Evolutionary conservation across 2,888 invertebrate genomes (phyloP), one percentile per base, ranked within the genome.

Genomic region (Trisateles emortualis): DNA sequence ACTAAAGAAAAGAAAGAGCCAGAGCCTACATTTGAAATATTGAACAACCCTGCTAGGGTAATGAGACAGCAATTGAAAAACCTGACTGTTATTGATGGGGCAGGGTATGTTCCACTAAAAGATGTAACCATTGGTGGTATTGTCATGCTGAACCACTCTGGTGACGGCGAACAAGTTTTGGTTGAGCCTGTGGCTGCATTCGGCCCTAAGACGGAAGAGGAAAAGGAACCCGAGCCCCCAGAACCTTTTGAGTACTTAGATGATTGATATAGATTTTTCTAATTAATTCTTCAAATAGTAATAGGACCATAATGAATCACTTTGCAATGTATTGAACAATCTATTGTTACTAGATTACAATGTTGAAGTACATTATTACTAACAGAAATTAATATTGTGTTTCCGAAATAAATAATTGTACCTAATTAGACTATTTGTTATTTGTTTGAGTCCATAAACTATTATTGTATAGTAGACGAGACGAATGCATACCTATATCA

Each of bases 241-340:
- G 99, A 99, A 94, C 98, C 99, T 64, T 99, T 99, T 84, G 98
- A 99, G 91, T 99, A 97, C 92, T 95, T 95, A 73, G 99, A 99
- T 87, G 96, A 96, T 86, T 95, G 94, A 93, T 84, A 76, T 67
- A 74, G 65, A 64, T 59, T 77, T 48, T 81, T 79, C 56, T 26
- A 66, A 68, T 72, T 84, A 81, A 78, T 64, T 63, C 51, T 47
- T 65, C 64, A 72, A 59, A 51, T 80, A 80, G 74, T 53, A 56
- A 61, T 85, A 85, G 76, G 76, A 75, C 72, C 60, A 68, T 66
- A 73, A 69, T 79, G 52, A 81, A 79, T 68, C 60, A 68, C 64
- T 64, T 63, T 61, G n/a, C 50, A 81, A 82, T 86, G 81, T 84
- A 83, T 84, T 85, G 75, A 83, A 78, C 76, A 82, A 78, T 64